Evolutionary conservation across 2,113 vertebrate species (phyloP).

Genomic region (Neotragus pygmaeus): DNA sequence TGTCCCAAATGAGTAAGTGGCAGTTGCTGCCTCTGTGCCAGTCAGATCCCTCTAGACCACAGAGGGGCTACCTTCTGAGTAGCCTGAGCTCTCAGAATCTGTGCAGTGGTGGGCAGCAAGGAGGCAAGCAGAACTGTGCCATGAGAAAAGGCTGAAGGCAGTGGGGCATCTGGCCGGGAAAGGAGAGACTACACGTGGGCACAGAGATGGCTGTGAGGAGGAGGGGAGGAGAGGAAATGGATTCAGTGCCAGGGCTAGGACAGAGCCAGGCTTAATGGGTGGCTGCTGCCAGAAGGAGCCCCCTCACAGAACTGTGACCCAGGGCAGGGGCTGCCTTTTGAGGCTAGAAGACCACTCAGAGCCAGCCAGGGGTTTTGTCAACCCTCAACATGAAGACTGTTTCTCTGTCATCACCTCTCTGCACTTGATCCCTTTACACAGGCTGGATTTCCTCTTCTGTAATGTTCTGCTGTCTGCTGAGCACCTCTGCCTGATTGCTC

Average conservation of each 20-base stretch:
- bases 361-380: background rate
- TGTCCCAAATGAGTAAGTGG: background rate
- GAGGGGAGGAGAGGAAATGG: background rate
- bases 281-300: background rate
- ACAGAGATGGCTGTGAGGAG: background rate
- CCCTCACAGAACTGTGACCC: background rate
- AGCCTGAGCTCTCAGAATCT: conserved; percentile 12
- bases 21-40: background rate
- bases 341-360: background rate
- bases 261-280: background rate
- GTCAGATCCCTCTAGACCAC: background rate
- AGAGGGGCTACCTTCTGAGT: background rate
- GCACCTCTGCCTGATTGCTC: background rate
- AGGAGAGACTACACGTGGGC: background rate
- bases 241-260: background rate
- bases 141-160: background rate
- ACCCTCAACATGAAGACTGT: background rate
- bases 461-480: background rate
- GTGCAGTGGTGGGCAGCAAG: background rate
- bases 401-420: background rate
- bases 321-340: background rate
- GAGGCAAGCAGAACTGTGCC: background rate
- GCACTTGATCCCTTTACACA: background rate
- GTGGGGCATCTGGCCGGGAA: background rate
- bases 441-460: background rate